These are phyloP conservation scores for Scaptodrosophila latifasciaeformis DNA, from an alignment of 2,888 invertebrate genomes.

Conservation along the genomic window DNA sequence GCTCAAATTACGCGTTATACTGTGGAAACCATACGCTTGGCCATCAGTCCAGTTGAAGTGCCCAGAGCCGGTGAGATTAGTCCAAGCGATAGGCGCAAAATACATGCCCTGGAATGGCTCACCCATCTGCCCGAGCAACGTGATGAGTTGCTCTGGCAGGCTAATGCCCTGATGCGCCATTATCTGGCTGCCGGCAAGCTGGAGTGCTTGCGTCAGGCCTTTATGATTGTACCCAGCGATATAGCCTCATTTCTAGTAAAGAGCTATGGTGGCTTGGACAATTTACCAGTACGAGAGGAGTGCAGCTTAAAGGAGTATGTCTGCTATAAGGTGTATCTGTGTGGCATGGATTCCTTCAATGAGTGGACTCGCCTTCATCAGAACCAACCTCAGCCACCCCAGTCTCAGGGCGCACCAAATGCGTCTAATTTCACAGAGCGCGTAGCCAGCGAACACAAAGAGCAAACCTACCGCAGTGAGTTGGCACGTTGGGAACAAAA, in stretches of 20 bases:
- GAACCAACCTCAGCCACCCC: conserved; percentile 84
- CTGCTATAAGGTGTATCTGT: conserved; percentile 90
- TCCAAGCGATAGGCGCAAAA: conserved; percentile 82
- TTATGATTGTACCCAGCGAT: conserved; percentile 83
- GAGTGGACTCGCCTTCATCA: conserved; percentile 92
- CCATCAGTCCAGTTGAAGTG: conserved; percentile 19
- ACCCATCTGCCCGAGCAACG: conserved; percentile 86
- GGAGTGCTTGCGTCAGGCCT: conserved; percentile 86
- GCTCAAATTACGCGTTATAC: conserved; percentile 88
- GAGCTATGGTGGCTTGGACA: conserved; percentile 74
- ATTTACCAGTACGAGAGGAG: conserved; percentile 76
- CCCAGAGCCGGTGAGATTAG: conserved; percentile 77
- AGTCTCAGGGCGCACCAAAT: conserved; percentile 71
- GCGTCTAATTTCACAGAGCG: conserved; percentile 88
- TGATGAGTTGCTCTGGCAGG: conserved; percentile 88
- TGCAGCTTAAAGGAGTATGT: conserved; percentile 85
- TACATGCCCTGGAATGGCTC: conserved; percentile 90
- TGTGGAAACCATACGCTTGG: conserved; percentile 83
- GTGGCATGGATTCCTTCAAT: conserved; percentile 90
- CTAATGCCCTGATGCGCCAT: conserved; percentile 90
- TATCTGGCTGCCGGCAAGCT: conserved; percentile 89
- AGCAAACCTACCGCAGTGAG: conserved; percentile 86
- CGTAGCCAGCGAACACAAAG: conserved; percentile 89
- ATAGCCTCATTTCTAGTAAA: conserved; percentile 78
- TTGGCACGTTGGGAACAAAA: conserved; percentile 84